Evolutionary conservation across 2,797 vertebrate genomes (phyloP), one percentile per base, ranked within the genome.

Genomic region (Distichodus sexfasciatus): DNA sequence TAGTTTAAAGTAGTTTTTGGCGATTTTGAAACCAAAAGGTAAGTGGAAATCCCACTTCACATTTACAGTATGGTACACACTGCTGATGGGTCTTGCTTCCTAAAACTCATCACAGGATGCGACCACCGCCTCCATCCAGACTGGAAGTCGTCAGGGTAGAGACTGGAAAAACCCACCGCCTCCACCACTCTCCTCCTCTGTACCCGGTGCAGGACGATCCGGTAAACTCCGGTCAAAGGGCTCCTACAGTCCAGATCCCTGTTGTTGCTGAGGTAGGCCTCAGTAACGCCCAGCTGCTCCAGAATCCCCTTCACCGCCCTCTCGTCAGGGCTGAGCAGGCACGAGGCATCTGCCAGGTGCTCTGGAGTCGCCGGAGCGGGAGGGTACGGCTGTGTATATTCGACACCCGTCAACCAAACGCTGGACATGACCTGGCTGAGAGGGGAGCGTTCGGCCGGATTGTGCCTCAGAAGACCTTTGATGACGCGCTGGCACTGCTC

Each of bases 141-240:
- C 54, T 69, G 69, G 12, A 80, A 78, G 28, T 79, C 76, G 4
- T 36, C 77, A 12, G 31, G 54, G 68, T 28, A 64, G 0, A 41
- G 33, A 6, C 72, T 69, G 17, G 28, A 65, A 74, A 72, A 80
- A 40, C 81, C 76, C 51, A 76, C 63, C 0, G 76, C 79, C 24
- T 90, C 88, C 72, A 75, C 76, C 0, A 72, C 76, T 15, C 48
- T 76, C 53, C 76, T 84, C 76, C 77, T 89, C 66, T 90, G 90
- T 36, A 82, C 57, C 8, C 85, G 87, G 64, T 91, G 88, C n/a
- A 90, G 43, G 11, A 90, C 38, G 58, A 91, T 90, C 36, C 80
- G 66, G 61, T 91, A 91, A 5, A 81, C 59, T 1, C 90, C 90
- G 0, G 83, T 91, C 2, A 92, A 26, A 1, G 88, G 79, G 57